A percentile compares a stretch with the other conserved stretches of the same genome.
Evolutionary conservation across 2,113 vertebrate genomes (phyloP).

Genomic region (Tychaedon coryphoeus): DNA sequence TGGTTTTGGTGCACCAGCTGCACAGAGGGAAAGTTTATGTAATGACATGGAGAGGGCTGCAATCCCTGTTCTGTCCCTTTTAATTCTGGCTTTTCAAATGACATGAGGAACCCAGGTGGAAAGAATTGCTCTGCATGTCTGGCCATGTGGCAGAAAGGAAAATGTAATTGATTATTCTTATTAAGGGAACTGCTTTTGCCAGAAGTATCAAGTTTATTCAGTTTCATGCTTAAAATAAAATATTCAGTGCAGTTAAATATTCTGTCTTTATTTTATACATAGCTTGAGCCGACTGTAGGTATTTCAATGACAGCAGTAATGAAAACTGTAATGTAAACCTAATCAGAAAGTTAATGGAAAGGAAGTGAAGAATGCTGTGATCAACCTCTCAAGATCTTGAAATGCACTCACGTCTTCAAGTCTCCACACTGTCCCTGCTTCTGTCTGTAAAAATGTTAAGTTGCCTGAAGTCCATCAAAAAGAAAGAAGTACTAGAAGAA

Average conservation of each 20-base stretch:
- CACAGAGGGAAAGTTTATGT: neutral
- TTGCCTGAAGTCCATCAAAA: neutral
- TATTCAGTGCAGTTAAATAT: neutral
- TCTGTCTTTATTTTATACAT: neutral
- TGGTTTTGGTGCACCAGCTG: neutral
- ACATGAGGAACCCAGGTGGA: constrained; percentile 55
- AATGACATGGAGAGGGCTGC: constrained; percentile 24
- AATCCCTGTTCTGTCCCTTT: constrained; percentile 59
- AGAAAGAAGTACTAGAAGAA: neutral
- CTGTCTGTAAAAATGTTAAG: neutral
- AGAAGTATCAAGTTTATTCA: constrained; percentile 24
- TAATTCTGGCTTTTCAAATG: constrained; percentile 47
- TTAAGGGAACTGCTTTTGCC: constrained; percentile 39
- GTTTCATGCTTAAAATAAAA: constrained; percentile 31
- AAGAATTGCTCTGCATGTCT: constrained; percentile 12
- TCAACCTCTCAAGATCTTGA: constrained; percentile 54
- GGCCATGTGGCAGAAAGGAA: constrained; percentile 15
- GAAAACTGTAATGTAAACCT: constrained; percentile 52
- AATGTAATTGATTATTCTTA: constrained; percentile 60
- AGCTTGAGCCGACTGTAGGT: neutral
- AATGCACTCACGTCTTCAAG: neutral
- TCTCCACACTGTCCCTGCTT: constrained; percentile 1
- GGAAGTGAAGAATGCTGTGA: constrained; percentile 41
- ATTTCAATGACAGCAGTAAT: constrained; percentile 17
- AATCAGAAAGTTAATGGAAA: constrained; percentile 67